These are phyloP conservation scores for Paedocypris micromegethes DNA, from an alignment of 2,797 vertebrate genomes.

Conservation along the genomic window DNA sequence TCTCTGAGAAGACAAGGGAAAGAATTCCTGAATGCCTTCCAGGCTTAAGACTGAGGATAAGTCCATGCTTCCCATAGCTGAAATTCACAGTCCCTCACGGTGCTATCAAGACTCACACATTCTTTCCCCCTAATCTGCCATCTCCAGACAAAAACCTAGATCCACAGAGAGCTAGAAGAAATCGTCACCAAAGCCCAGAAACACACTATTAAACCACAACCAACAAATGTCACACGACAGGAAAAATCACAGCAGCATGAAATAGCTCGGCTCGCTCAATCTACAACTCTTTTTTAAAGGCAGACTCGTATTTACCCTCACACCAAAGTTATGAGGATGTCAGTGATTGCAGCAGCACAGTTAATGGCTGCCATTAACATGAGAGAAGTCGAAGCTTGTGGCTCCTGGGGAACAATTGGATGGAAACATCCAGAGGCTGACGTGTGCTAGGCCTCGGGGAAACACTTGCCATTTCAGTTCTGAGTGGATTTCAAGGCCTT, in stretches of 20 bases:
- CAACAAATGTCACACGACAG: no score
- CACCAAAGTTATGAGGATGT: conserved; percentile 20
- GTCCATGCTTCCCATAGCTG: conserved; percentile 34
- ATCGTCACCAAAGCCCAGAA: no score
- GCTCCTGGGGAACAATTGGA: conserved; percentile 9
- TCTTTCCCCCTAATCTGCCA: conserved; percentile 33
- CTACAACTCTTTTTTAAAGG: background rate
- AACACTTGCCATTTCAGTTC: conserved; percentile 5
- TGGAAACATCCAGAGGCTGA: background rate
- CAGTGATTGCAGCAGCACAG: conserved; percentile 4
- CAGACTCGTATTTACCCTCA: background rate
- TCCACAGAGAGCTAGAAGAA: background rate
- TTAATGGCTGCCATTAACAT: conserved; percentile 28
- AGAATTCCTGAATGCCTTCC: conserved; percentile 21
- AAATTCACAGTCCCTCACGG: conserved; percentile 31
- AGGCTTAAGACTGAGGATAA: conserved; percentile 34
- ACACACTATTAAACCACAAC: no score
- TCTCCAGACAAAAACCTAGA: conserved; percentile 16
- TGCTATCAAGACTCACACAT: conserved; percentile 32
- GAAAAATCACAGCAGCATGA: background rate
- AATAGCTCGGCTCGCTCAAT: background rate
- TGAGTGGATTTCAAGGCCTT: conserved; percentile 16
- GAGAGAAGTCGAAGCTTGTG: conserved; percentile 17
- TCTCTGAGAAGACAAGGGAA: conserved; percentile 11
- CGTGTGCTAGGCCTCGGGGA: conserved; percentile 9